Percentiles rank a stretch among this genome's conserved stretches.
These are phyloP conservation scores for Triplophysa dalaica DNA, from an alignment of 2,113 vertebrate species.

Conservation along the genomic window DNA sequence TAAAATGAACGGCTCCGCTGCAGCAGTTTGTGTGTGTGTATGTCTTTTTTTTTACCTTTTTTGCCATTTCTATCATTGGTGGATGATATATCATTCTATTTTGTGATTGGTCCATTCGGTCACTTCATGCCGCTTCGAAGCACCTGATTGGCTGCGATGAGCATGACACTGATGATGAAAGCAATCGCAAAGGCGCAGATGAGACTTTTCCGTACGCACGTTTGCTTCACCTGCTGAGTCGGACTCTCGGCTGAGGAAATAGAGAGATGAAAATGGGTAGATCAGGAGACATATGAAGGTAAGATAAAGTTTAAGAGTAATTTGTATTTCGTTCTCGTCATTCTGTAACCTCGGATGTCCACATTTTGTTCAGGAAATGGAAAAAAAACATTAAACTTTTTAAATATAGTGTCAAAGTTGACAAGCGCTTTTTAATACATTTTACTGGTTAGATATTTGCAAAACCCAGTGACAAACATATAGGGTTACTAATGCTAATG, in stretches of 20 bases:
- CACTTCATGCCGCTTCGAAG: slow-evolving; percentile 97
- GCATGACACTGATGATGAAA: slow-evolving; percentile 98
- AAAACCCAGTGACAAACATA: too few relatives aligned
- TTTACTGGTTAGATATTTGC: too few relatives aligned
- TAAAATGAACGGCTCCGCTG: slow-evolving; percentile 39
- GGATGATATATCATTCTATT: slow-evolving; percentile 38
- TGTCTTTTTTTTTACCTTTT: not conserved
- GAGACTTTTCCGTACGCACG: slow-evolving; percentile 93
- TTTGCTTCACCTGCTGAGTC: slow-evolving; percentile 97
- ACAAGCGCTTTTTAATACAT: too few relatives aligned
- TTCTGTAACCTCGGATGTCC: too few relatives aligned
- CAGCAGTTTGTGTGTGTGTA: slow-evolving; percentile 56
- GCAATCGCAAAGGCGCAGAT: slow-evolving; percentile 97
- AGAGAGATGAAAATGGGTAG: not conserved
- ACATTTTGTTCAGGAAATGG: too few relatives aligned
- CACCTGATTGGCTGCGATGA: slow-evolving; percentile 97
- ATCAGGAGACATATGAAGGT: not conserved
- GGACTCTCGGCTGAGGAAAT: slow-evolving; percentile 80
- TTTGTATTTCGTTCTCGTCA: too few relatives aligned
- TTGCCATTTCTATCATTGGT: slow-evolving; percentile 48
- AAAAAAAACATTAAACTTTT: too few relatives aligned
- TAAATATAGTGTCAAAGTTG: too few relatives aligned
- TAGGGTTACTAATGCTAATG: too few relatives aligned
- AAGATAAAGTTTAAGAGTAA: not conserved
- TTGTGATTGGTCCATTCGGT: slow-evolving; percentile 45